These are phyloP conservation scores for Gambusia holbrooki DNA, from an alignment of 2,113 vertebrate genomes.

Conservation along the genomic window DNA sequence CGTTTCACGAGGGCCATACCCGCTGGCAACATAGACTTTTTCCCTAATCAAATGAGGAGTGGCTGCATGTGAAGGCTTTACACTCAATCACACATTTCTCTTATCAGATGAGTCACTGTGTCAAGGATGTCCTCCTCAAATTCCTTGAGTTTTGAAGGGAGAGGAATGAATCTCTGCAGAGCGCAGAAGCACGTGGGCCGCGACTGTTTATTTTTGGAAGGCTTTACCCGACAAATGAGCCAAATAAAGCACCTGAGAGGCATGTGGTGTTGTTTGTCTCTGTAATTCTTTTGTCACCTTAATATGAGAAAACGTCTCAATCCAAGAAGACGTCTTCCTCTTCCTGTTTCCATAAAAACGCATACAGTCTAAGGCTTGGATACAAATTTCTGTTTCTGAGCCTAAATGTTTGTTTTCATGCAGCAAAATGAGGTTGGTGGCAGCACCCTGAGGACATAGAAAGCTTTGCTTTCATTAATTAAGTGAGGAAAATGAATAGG, in stretches of 20 bases:
- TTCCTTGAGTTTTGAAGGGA: conserved; percentile 21
- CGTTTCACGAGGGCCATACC: conserved; percentile 58
- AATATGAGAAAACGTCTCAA: conserved; percentile 21
- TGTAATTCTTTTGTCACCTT: conserved; percentile 32
- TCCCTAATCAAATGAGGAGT: conserved; percentile 56
- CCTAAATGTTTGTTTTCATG: conserved; percentile 51
- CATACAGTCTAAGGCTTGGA: conserved; percentile 14
- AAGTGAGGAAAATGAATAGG: background rate
- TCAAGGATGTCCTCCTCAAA: conserved; percentile 38
- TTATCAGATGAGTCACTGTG: conserved; percentile 46
- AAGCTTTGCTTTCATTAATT: background rate
- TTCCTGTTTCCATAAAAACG: conserved; percentile 6
- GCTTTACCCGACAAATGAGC: background rate
- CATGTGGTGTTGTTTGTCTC: conserved; percentile 28
- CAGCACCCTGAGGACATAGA: conserved; percentile 26
- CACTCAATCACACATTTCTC: conserved; percentile 29
- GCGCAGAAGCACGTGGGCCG: conserved; percentile 1
- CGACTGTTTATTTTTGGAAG: conserved; percentile 6
- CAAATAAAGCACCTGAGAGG: conserved; percentile 13
- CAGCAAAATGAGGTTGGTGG: conserved; percentile 22
- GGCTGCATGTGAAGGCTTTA: conserved; percentile 20
- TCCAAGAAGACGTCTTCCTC: conserved; percentile 50
- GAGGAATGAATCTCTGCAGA: background rate
- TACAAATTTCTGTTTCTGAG: conserved; percentile 43
- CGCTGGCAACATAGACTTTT: conserved; percentile 36